Evolutionary conservation across 2,888 invertebrate species (phyloP).

Genomic region (Diplolepis rosae): DNA sequence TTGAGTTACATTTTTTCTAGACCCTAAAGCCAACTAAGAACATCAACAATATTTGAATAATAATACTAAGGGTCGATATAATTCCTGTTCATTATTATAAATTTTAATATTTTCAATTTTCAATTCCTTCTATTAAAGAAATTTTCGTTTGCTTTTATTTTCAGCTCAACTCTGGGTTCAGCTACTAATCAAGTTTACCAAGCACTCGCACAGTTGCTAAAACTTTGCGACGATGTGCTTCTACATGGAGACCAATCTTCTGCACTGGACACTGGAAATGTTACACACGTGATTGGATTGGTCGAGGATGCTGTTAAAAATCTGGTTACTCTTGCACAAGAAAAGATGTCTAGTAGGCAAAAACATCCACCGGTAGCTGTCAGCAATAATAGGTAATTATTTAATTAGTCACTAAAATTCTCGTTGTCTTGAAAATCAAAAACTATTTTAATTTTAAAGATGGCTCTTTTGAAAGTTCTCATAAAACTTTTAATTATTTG

Average conservation of each 20-base stretch:
- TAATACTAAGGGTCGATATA: too few species aligned
- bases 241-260: constrained; percentile 83
- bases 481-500: too few species aligned
- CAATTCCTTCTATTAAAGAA: too few species aligned
- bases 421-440: too few species aligned
- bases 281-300: constrained; percentile 81
- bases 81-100: too few species aligned
- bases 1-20: too few species aligned
- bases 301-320: constrained; percentile 86
- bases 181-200: constrained; percentile 91
- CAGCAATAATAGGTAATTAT: constrained; percentile 65
- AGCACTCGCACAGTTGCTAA: constrained; percentile 89
- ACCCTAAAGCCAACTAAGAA: too few species aligned
- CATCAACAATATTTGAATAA: too few species aligned
- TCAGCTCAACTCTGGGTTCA: constrained; percentile 82
- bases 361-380: constrained; percentile 62
- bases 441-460: too few species aligned
- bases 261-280: constrained; percentile 78
- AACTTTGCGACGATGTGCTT: constrained; percentile 92
- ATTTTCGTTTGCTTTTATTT: too few species aligned
- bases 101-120: too few species aligned
- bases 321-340: constrained; percentile 85
- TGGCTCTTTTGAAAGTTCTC: too few species aligned
- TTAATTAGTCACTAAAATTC: constrained; percentile 29
- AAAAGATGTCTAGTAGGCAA: constrained; percentile 83